Percentiles rank a stretch among this genome's conserved stretches.
Evolutionary conservation across 2,888 invertebrate genomes (phyloP).

Genomic region (Habroteleia sp.): DNA sequence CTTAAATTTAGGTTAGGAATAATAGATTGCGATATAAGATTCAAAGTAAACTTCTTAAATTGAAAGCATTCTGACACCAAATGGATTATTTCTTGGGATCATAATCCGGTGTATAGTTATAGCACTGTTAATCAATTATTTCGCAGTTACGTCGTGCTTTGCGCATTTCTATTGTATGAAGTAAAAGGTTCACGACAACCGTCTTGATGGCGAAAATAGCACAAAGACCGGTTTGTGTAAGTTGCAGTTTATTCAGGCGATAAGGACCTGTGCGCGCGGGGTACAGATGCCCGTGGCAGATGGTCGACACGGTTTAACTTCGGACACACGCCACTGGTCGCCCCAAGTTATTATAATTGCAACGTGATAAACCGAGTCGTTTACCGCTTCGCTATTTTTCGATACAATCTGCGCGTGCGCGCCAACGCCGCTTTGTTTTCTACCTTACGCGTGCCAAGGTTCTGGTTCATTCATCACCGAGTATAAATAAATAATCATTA

Average conservation of each 20-base stretch:
- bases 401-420: conserved; percentile 28
- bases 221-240: conserved; percentile 24
- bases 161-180: background rate
- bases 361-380: conserved; percentile 53
- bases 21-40: too few species aligned
- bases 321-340: conserved; percentile 59
- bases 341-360: conserved; percentile 50
- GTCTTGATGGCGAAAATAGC: conserved; percentile 1
- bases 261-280: conserved; percentile 22
- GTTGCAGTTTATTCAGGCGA: conserved; percentile 32
- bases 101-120: too few species aligned
- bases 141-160: background rate
- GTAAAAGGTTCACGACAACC: background rate
- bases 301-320: conserved; percentile 51
- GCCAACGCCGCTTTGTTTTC: conserved; percentile 42
- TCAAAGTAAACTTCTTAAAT: too few species aligned
- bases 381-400: conserved; percentile 47
- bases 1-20: too few species aligned
- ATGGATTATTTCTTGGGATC: too few species aligned
- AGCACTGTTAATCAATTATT: background rate
- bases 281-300: conserved; percentile 56
- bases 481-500: conserved; percentile 37
- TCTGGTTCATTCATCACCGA: conserved; percentile 27
- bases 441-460: conserved; percentile 30
- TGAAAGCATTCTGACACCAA: too few species aligned